Evolutionary conservation across 2,797 vertebrate genomes (phyloP), one percentile per base, ranked within the genome.

Genomic region (Apogon hyalosoma): DNA sequence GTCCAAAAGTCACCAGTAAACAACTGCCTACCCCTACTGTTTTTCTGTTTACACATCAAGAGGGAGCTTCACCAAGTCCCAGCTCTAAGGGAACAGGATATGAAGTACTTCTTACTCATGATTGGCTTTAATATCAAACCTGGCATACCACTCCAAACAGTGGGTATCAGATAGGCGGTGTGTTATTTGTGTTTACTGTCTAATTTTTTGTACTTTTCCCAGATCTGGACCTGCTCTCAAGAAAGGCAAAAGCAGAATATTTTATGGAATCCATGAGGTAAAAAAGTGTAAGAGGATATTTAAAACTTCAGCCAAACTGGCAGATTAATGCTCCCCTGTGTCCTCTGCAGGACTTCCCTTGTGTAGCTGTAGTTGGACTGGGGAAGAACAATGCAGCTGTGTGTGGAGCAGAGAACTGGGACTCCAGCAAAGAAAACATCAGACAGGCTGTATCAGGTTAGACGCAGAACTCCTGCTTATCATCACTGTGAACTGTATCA

Each of bases 201-300:
- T 7, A 6, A 11, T 24, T 61, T 59, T 59, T 3, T 76, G 1
- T 46, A 50, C 41, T 15, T 66, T 50, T 77, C 87, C 47, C 86
- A 99, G 98, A 81, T 98, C 96, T 64, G 97, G 98, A 51, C 95
- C 97, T 56, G 76, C 94, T 7, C 88, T 98, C 62, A 99, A 98
- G 89, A 95, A 95, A 81, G 97, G 97, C 67, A 98, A 96, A 93
- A 95, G 91, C 50, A 94, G 96, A 24, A 11, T 95, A 56, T 99
- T 99, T 91, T 94, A 96, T 74, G 97, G 96, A 53, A 88, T 99
- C 49, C 95, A 98, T 82, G 85, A 97, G 97, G 98, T 99, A 95
- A 21, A 38, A 8, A 13, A 0, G 2, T 40, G 16, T 38, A 38
- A 45, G 2, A 14, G 31, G 24, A 28, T 1, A 19, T 16, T 9